Conservation (phyloP, 2,888 invertebrate species). For the Noctua janthina region DNA sequence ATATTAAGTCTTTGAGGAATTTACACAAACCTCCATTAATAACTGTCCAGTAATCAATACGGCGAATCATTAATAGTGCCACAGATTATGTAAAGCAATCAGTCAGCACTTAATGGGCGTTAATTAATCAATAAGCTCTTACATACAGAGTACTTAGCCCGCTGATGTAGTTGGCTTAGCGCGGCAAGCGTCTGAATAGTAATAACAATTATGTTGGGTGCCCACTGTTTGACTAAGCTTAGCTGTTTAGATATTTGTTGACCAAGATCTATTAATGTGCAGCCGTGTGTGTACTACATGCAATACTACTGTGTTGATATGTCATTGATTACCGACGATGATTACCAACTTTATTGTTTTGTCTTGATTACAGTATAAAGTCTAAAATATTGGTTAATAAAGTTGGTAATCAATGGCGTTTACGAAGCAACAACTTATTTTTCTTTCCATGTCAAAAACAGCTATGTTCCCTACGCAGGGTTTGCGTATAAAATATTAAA, state of each 20-base stretch:
- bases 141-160: neutral
- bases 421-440: neutral
- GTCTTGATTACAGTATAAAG: too few relatives aligned
- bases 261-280: neutral
- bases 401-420: neutral
- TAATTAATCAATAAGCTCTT: constrained; percentile 45
- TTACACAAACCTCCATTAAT: constrained; percentile 4
- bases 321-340: too few relatives aligned
- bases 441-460: too few relatives aligned
- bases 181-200: constrained; percentile 23
- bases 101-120: constrained; percentile 41
- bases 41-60: constrained; percentile 13
- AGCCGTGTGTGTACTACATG: neutral
- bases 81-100: constrained; percentile 47
- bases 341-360: too few relatives aligned
- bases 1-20: neutral
- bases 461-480: too few relatives aligned
- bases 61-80: constrained; percentile 26
- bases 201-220: constrained; percentile 4
- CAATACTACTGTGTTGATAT: neutral
- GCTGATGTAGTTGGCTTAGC: constrained; percentile 2
- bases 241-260: neutral
- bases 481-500: too few relatives aligned
- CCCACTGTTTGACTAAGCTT: constrained; percentile 15
- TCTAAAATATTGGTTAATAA: too few relatives aligned